Evolutionary conservation across 1,140 invertebrate genomes (phyloP).

Genomic region (Aphelinus certus): DNA sequence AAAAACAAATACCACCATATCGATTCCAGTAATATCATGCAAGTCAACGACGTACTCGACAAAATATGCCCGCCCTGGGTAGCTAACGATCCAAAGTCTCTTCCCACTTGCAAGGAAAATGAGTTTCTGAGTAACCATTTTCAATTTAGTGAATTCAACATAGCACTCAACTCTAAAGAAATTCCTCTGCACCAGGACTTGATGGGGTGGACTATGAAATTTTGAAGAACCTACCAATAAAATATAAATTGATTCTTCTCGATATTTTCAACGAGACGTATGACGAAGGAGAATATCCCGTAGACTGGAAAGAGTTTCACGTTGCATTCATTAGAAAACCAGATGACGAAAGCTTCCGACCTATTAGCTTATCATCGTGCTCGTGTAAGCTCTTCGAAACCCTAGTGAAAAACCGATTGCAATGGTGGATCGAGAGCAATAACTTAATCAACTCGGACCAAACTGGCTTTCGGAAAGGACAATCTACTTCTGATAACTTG

Average conservation of each 20-base stretch:
- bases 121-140: neutral
- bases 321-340: conserved; percentile 28
- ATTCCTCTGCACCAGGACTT: neutral
- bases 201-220: conserved; percentile 1
- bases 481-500: conserved; percentile 25
- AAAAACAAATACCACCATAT: conserved; percentile 16
- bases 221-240: neutral
- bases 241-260: neutral
- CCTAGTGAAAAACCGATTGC: conserved; percentile 31
- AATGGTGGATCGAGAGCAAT: conserved; percentile 27
- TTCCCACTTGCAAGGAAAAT: neutral
- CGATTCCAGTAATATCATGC: neutral
- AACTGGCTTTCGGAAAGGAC: conserved; percentile 27
- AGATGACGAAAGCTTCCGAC: conserved; percentile 7
- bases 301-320: conserved; percentile 15
- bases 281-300: too few relatives aligned
- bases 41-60: neutral
- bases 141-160: conserved; percentile 1
- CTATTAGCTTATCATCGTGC: conserved; percentile 28
- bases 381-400: conserved; percentile 37
- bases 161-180: neutral
- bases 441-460: neutral
- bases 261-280: conserved; percentile 4
- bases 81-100: neutral
- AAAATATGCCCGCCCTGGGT: conserved; percentile 1